Base-by-base conservation (phyloP, 2,888 invertebrate genomes). In the Cataglyphis cursor region DNA sequence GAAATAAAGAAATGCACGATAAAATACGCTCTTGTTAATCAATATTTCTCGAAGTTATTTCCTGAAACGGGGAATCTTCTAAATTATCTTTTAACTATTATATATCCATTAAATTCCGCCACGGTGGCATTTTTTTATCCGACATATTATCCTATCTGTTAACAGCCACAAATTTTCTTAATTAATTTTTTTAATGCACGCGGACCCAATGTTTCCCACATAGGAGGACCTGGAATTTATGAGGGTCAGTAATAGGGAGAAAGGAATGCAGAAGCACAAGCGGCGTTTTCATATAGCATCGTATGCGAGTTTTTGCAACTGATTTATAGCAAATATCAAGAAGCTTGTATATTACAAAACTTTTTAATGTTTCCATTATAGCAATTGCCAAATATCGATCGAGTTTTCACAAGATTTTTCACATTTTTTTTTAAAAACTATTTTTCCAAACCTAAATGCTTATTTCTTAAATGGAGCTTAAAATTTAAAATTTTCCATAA, bases 171-270 rank as follows among this genome's bases (percentile, higher is more conserved):
- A 76, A 76, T 66, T 66, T 38, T 76, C 76, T 76, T 57, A 76
- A 76, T 76, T 76, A 76, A 66, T 76, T 76, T 57, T 62, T 76
- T 66, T 41, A 66, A 66, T 51, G 8, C 18, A 54, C 65, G 38
- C 65, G 8, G 15, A 54, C 15, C 59, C 59, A 12, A 61, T 54
- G 66, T 66, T 76, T 76, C 21, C 8, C 54, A 24, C 62, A 28
- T 31, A n/a, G 12, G 6, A 28, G 38, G n/a, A 54, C 41, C 38
- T 15, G 24, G n/a, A 65, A 76, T 76, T 76, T 66, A 76, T 21
- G 38, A 28, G 38, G 54, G n/a, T 1, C 48, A 9, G 48, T 24
- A 24, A 35, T 51, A 31, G 6, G 21, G 54, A 12, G 54, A 54
- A 9, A 41, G 57, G 41, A 41, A 57, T 4, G 3, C 41, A 3